A percentile compares a stretch with the other conserved stretches of the same genome.
These are phyloP conservation scores for Hemibagrus guttatus DNA, from an alignment of 2,797 vertebrate species.

Conservation along the genomic window DNA sequence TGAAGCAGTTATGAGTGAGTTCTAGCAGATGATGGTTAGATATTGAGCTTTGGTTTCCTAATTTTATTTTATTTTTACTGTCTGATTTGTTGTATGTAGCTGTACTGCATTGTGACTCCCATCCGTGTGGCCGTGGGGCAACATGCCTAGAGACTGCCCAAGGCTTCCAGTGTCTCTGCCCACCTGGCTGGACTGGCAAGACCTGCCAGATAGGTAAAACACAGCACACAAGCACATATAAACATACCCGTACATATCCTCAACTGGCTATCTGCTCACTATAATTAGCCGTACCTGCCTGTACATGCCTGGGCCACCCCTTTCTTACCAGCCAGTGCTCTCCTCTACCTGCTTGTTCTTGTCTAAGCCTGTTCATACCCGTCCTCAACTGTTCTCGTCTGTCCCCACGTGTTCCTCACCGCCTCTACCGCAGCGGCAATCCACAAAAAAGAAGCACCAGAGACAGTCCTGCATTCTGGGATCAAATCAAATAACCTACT, in stretches of 20 bases:
- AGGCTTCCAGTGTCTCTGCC: slow-evolving; percentile 75
- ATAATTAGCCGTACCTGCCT: slow-evolving; percentile 28
- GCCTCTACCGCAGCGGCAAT: neutral
- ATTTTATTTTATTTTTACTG: neutral
- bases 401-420: neutral
- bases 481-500: neutral
- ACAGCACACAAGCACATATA: slow-evolving; percentile 33
- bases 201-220: slow-evolving; percentile 79
- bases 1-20: slow-evolving; percentile 2
- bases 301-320: slow-evolving; percentile 36
- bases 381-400: slow-evolving; percentile 14
- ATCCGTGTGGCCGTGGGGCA: slow-evolving; percentile 73
- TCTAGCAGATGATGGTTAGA: neutral
- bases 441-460: slow-evolving; percentile 10
- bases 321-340: slow-evolving; percentile 25
- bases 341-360: slow-evolving; percentile 43
- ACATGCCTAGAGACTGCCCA: slow-evolving; percentile 74
- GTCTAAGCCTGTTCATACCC: slow-evolving; percentile 25
- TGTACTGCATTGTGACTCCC: slow-evolving; percentile 74
- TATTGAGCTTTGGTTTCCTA: neutral
- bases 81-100: slow-evolving; percentile 57
- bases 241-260: slow-evolving; percentile 49
- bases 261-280: slow-evolving; percentile 37
- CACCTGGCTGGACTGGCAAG: slow-evolving; percentile 75
- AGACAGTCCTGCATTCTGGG: neutral